Conservation (phyloP, 2,113 vertebrate genomes). For the Scomber japonicus region DNA sequence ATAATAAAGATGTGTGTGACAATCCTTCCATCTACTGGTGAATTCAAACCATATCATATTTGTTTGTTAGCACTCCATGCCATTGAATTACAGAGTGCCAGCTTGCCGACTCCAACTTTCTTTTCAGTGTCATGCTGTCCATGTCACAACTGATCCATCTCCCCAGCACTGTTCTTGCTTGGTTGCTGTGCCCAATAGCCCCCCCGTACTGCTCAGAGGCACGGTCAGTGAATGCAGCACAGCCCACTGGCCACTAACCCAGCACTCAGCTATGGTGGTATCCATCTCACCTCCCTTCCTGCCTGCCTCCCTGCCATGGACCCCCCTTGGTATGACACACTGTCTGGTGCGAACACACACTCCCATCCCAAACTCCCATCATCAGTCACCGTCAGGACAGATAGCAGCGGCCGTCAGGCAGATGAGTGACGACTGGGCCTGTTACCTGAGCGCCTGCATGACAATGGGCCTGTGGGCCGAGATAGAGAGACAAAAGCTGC, state of each 20-base stretch:
- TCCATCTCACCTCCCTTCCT: slow-evolving; percentile 68
- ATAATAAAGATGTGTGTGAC: not conserved
- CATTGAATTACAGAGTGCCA: not conserved
- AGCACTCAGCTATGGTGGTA: slow-evolving; percentile 64
- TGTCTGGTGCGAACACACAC: slow-evolving; percentile 58
- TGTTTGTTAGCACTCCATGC: not conserved
- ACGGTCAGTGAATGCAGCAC: slow-evolving; percentile 59
- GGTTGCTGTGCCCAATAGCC: slow-evolving; percentile 40
- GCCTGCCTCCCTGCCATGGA: slow-evolving; percentile 51
- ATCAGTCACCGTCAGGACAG: slow-evolving; percentile 81
- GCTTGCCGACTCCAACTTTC: slow-evolving; percentile 7
- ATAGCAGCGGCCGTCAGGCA: slow-evolving; percentile 76
- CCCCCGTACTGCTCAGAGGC: slow-evolving; percentile 58
- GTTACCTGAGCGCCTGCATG: slow-evolving; percentile 79
- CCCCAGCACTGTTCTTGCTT: slow-evolving; percentile 41
- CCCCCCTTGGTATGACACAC: slow-evolving; percentile 62
- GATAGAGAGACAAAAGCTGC: slow-evolving; percentile 67
- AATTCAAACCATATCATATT: not conserved
- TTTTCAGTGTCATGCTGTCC: slow-evolving; percentile 28
- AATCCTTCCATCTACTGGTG: not conserved
- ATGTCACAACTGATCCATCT: slow-evolving; percentile 65
- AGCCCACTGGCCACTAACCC: slow-evolving; percentile 56
- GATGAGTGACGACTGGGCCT: slow-evolving; percentile 80
- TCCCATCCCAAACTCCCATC: slow-evolving; percentile 53
- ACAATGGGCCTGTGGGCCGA: slow-evolving; percentile 72